Evolutionary conservation across 2,888 invertebrate genomes (phyloP), one percentile per base, ranked within the genome.

Genomic region (Himalopsyche japonica): DNA sequence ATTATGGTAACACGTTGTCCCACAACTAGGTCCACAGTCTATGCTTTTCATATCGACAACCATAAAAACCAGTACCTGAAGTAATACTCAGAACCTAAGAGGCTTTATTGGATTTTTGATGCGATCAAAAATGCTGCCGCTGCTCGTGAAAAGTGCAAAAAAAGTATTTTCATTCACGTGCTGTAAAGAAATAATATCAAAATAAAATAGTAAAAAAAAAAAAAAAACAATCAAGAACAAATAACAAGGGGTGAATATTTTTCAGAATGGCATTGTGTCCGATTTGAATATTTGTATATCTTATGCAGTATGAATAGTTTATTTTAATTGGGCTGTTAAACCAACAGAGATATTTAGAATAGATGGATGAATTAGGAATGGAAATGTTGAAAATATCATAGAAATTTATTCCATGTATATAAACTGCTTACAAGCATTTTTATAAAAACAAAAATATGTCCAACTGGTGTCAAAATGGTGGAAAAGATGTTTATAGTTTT

Each of bases 51-150:
- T 77, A 30, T 76, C 27, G 70, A 70, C 70, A 70, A 70, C 0
- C 78, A 89, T 88, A 89, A 89, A 90, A 92, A 96, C 98, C 98
- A 98, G 98, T 98, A 98, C 98, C 98, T 98, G 98, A 98, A 97
- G 97, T 97, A 98, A 98, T 98, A 98, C 98, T 98, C 98, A 97
- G 93, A 94, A 93, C 93, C 95, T 93, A 93, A 92, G 93, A 91
- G 92, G 93, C 93, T 88, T 89, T 89, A 88, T 89, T 88, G 90
- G 89, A 34, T 30, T 70, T 48, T 47, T 64, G 49, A 84, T 79
- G 81, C 37, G 43, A 78, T 76, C 82, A 43, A 78, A 49, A 34
- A 70, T 79, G 80, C 57, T 82, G 82, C 57, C 79, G 82, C 76
- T 79, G 49, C 70, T 70, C 70, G 15, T 30, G 70, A 70, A 34